Base-by-base conservation (phyloP, 30 jellyfish, hydroid and myxozoan species). In the Nemopilema nomurai region DNA sequence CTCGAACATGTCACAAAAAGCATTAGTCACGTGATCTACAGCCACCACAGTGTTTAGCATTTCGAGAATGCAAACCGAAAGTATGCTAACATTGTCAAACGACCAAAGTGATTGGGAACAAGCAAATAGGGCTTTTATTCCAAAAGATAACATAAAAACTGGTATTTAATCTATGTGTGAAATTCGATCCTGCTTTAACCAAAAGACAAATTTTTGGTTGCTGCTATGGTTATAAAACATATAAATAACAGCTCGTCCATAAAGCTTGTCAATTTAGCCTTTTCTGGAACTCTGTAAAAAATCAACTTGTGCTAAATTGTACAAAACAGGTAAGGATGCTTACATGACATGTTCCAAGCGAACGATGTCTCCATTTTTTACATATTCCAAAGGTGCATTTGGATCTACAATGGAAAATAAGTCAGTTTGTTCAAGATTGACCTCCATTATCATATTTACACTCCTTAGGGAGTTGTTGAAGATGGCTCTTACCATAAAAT, bases 281-380 rank as follows among this genome's bases (percentile, higher is more conserved):
- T n/a, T n/a, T n/a, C n/a, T n/a, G n/a, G n/a, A n/a, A n/a, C n/a
- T n/a, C n/a, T n/a, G n/a, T n/a, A n/a, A n/a, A n/a, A 41, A 41
- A 41, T 41, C 13, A 3, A 41, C 13, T 41, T 41, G 13, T 3
- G 6, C 57, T 3, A 41, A 41, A 41, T 13, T 3, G 57, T 41
- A 3, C 57, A 41, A 41, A 6, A 3, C 9, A 41, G 13, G 27
- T 1, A 33, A 1, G 19, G 52, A 1, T 16, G 71, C 97, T 86
- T 83, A 95, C 99, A 84, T 88, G 49, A 90, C 90, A 72, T 95
- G 99, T 71, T 78, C 92, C 20, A 95, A 73, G 28, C 97, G 89
- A 13, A 95, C 71, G 18, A 83, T 32, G 71, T 95, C 99, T 57
- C 99, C 99, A 87, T 95, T 95, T 66, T 79, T 71, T 18, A 95